Evolutionary conservation across 2,797 vertebrate species (phyloP), one percentile per base, ranked within the genome.

Genomic region (Sibirionetta formosa): DNA sequence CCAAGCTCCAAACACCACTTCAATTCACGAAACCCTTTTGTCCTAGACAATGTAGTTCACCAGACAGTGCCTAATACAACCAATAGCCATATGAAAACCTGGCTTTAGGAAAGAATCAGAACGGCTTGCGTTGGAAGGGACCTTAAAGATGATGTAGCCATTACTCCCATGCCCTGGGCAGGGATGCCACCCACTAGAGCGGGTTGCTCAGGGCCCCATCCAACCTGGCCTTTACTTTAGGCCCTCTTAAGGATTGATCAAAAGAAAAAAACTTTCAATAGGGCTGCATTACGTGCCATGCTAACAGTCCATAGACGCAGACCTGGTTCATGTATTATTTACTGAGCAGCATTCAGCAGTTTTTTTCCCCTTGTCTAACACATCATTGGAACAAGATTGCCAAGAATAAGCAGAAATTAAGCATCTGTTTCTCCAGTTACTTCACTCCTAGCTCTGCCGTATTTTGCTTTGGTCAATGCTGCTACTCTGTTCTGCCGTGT

Each of bases 401-500:
- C 82, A 92, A 86, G 94, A 96, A 90, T 79, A 93, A 90, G 86
- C 50, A 75, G 81, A 87, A 94, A 95, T 91, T 79, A 90, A 79
- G 63, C 66, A 88, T 94, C 86, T 91, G 54, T 68, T 91, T 90
- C 88, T 71, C 64, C 61, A 92, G 60, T 92, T 90, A 54, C 38
- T 87, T 92, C 81, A 14, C 8, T 95, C 26, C 27, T 80, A 90
- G 65, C 79, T 70, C 8, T 90, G 86, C 77, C 79, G 56, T 46
- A 9, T 89, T 96, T 96, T 77, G 44, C 69, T 75, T 88, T 75
- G 66, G 73, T 94, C n/a, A 61, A 3, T 90, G 77, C 75, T 92
- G 83, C 88, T 87, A 5, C 35, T 86, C 33, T 79, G 26, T 36
- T 75, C 31, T 58, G 81, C 51, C 60, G 69, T 79, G 42, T 56